Evolutionary conservation across 2,797 vertebrate species (phyloP).

Genomic region (Novumbra hubbsi): DNA sequence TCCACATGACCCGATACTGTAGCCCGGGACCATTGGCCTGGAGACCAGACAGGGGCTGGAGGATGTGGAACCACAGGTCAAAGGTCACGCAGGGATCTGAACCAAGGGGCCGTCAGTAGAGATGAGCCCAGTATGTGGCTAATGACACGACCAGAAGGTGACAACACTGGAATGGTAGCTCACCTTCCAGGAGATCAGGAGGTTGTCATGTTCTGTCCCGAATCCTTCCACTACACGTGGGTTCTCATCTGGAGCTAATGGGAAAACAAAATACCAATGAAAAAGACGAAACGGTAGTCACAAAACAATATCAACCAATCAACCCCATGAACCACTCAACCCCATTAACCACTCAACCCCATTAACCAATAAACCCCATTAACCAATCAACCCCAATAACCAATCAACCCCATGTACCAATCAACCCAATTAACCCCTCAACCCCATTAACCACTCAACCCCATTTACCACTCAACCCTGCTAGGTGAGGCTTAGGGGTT

Average conservation of each 20-base stretch:
- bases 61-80: conserved; percentile 28
- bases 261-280: background rate
- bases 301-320: background rate
- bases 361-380: too few species aligned
- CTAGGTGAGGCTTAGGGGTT: background rate
- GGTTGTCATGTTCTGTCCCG: conserved; percentile 85
- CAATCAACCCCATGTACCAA: background rate
- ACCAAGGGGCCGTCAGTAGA: too few species aligned
- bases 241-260: conserved; percentile 88
- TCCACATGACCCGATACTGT: conserved; percentile 93
- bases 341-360: background rate
- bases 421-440: background rate
- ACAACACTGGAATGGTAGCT: conserved; percentile 24
- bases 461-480: background rate
- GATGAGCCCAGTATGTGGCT: too few species aligned
- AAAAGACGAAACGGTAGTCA: background rate
- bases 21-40: conserved; percentile 93
- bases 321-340: background rate
- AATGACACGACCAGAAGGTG: background rate
- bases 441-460: background rate
- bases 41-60: conserved; percentile 84
- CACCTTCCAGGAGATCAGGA: conserved; percentile 93
- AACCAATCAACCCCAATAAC: too few species aligned
- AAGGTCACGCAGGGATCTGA: background rate
- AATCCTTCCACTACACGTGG: conserved; percentile 78